These are phyloP conservation scores for Echinarachnius parma DNA, from an alignment of 53 echinoderm and acorn worm species.

Conservation along the genomic window DNA sequence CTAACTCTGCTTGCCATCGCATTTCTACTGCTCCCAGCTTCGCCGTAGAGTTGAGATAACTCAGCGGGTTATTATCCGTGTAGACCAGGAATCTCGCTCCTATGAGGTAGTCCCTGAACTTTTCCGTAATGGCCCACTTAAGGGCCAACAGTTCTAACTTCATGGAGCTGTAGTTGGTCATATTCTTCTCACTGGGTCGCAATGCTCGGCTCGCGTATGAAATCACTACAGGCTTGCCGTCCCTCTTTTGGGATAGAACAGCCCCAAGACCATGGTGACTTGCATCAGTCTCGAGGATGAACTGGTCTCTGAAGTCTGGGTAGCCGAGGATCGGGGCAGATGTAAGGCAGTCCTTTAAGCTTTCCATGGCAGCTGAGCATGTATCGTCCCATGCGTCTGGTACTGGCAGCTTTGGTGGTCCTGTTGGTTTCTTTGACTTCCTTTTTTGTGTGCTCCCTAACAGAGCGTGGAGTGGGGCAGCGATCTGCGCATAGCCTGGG, in stretches of 20 bases:
- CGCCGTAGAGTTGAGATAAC: slow-evolving; percentile 15
- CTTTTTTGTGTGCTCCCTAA: slow-evolving; percentile 11
- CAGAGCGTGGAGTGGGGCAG: slow-evolving; percentile 51
- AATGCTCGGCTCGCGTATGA: slow-evolving; percentile 45
- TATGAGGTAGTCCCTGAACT: slow-evolving; percentile 19
- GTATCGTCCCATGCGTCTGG: background rate
- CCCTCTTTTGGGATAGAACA: slow-evolving; percentile 41
- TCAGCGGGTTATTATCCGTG: slow-evolving; percentile 38
- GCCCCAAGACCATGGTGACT: slow-evolving; percentile 51
- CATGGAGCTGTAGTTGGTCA: slow-evolving; percentile 55
- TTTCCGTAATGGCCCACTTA: slow-evolving; percentile 33
- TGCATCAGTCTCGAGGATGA: slow-evolving; percentile 43
- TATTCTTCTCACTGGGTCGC: slow-evolving; percentile 29
- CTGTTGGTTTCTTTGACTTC: background rate
- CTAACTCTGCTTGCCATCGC: slow-evolving; percentile 42
- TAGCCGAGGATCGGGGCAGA: slow-evolving; percentile 50
- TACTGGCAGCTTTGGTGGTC: background rate
- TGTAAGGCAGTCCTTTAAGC: slow-evolving; percentile 32
- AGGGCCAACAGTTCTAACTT: slow-evolving; percentile 41
- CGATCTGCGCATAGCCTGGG: slow-evolving; percentile 43
- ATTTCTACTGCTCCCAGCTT: slow-evolving; percentile 38
- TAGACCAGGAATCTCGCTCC: slow-evolving; percentile 15
- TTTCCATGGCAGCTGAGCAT: slow-evolving; percentile 13
- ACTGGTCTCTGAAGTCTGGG: slow-evolving; percentile 48
- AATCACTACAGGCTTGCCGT: slow-evolving; percentile 26